phyloP scores from a whole-genome alignment of 2,888 invertebrate species.

The Alviniconcha strummeri region DNA sequence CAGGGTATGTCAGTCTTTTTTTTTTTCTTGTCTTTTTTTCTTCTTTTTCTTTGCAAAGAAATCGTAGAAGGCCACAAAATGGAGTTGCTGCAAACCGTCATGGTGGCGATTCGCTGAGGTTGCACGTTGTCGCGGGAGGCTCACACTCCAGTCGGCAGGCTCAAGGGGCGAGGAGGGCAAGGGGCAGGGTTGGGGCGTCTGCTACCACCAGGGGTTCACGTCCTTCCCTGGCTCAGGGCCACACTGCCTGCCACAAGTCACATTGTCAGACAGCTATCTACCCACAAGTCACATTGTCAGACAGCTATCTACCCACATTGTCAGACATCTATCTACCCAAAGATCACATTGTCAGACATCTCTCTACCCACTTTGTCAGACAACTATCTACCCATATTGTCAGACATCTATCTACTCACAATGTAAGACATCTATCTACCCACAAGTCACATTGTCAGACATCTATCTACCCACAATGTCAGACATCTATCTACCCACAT shows the following conservation, averaged over 20 bases:
- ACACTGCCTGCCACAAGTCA: constrained; percentile 25
- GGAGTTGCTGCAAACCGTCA: constrained; percentile 18
- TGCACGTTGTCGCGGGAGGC: not conserved
- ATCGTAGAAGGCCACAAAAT: constrained; percentile 27
- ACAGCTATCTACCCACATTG: not conserved
- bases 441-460: too few relatives aligned
- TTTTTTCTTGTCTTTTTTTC: not conserved
- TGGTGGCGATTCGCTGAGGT: constrained; percentile 22
- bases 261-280: not conserved
- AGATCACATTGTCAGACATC: not conserved
- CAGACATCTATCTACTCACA: too few relatives aligned
- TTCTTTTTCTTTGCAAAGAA: not conserved
- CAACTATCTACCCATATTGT: too few relatives aligned
- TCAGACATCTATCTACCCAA: too few relatives aligned
- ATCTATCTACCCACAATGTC: not conserved
- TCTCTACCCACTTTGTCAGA: not conserved
- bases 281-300: not conserved
- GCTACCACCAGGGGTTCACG: constrained; percentile 48
- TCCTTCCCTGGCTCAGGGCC: constrained; percentile 40
- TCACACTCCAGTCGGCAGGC: not conserved
- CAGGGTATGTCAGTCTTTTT: not conserved
- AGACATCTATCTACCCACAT: not conserved
- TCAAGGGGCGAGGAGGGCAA: not conserved
- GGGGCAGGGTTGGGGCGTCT: constrained; percentile 26
- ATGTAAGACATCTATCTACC: too few relatives aligned